A percentile compares a stretch with the other conserved stretches of the same genome.
Conservation (phyloP, 2,797 vertebrate species). For the Myiothlypis chrysogaster region DNA sequence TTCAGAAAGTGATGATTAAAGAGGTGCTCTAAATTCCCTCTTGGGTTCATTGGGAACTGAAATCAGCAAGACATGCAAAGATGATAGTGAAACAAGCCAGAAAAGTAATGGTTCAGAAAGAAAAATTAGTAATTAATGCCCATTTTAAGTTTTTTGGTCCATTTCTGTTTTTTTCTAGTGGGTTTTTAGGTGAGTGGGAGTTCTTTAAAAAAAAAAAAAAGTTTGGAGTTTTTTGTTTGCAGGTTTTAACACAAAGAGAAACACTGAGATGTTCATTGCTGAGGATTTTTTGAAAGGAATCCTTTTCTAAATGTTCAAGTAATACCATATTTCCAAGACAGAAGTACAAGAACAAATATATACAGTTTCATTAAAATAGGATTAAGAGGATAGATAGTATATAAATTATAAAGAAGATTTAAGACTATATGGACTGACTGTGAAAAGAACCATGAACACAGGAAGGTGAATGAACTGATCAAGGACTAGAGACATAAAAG, state of each 20-base stretch:
- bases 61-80: background rate
- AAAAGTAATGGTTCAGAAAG: background rate
- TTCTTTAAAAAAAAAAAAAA: background rate
- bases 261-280: background rate
- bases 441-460: background rate
- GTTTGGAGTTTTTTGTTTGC: background rate
- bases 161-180: background rate
- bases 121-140: background rate
- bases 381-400: background rate
- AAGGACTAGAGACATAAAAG: background rate
- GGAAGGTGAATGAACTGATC: background rate
- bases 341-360: background rate
- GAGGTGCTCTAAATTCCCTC: background rate
- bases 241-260: background rate
- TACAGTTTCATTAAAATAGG: background rate
- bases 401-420: background rate
- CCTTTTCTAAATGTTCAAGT: background rate
- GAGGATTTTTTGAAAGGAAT: background rate
- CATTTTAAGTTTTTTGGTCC: background rate
- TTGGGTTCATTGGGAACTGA: background rate
- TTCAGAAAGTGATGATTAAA: slow-evolving; percentile 32
- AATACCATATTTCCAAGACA: background rate
- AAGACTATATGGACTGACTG: background rate
- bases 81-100: background rate
- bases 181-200: accelerated